Conservation (phyloP, 2,888 invertebrate species). For the Entomobrya proxima region DNA sequence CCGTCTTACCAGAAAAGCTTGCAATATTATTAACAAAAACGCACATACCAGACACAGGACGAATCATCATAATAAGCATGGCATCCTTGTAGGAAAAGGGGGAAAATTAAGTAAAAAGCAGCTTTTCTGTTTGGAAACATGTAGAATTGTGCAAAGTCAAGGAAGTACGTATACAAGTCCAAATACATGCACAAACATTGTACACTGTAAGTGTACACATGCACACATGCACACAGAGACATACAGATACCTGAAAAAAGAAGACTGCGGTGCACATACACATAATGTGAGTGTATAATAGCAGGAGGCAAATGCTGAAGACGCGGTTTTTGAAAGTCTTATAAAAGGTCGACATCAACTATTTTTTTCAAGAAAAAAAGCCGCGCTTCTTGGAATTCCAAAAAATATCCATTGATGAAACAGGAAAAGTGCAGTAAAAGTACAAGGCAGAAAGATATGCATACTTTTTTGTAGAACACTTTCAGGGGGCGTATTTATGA, state of each 20-base stretch:
- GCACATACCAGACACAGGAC: not conserved
- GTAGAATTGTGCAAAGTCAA: not conserved
- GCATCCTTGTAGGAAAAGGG: not conserved
- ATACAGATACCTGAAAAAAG: too few relatives aligned
- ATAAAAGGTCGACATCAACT: too few relatives aligned
- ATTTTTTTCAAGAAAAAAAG: not conserved
- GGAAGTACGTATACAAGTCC: not conserved
- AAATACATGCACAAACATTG: too few relatives aligned
- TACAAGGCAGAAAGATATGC: not conserved
- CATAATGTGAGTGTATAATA: not conserved
- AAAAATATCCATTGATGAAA: not conserved
- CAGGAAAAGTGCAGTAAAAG: constrained; percentile 14
- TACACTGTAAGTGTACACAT: too few relatives aligned
- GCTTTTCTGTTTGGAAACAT: not conserved
- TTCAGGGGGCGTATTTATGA: not conserved
- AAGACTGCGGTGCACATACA: not conserved
- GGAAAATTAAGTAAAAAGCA: not conserved
- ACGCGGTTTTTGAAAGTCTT: too few relatives aligned
- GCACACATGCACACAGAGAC: too few relatives aligned
- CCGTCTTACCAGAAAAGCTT: constrained; percentile 17
- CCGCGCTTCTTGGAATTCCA: not conserved
- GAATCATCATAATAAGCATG: not conserved
- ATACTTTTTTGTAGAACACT: not conserved
- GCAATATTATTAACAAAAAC: constrained; percentile 16
- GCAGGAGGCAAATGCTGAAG: too few relatives aligned